Base-by-base conservation (phyloP, 2,797 vertebrate genomes). In the Urophycis tenuis region DNA sequence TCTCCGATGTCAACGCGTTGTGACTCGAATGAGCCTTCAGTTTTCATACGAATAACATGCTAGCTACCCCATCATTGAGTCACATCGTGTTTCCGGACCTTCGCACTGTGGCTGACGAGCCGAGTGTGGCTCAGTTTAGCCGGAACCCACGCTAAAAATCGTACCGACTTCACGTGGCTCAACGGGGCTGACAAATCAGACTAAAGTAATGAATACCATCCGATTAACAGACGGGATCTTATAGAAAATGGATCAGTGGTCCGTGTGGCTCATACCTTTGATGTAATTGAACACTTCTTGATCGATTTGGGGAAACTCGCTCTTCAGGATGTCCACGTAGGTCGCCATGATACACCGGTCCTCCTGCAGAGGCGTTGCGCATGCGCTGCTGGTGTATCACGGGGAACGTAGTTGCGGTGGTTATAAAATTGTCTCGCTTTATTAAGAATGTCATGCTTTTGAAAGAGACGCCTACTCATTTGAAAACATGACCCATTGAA, bases 241-340 rank as follows among this genome's bases (percentile, higher is more conserved):
- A 31, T 29, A 29, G 29, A 71, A 14, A 71, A 25, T 29, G 69
- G 25, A 3, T 71, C 12, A 14, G 30, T 9, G 70, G 72, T 25
- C 25, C 15, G 31, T 32, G 74, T 74, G 78, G 1, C 45, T 72
- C 93, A 93, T 89, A 98, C 97, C 97, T 75, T 95, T 98, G 82
- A 98, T 95, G 82, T 99, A 99, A 80, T 95, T 93, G 84, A 98
- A 97, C 45, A 99, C 92, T 89, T 98, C 96, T 36, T 92, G 88
- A 88, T 99, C 97, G 84, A 98, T 95, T 85, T 96, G 93, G 0
- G 97, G 96, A 90, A 98, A 98, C 94, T 99, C 97, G 92, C 90
- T 95, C 90, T 94, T 94, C 86, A 99, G 90, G 78, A 99, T 98
- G 75, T 98, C 96, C 87, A 95, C 95, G 90, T 96, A 98, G 74